Percentiles rank a stretch among this genome's conserved stretches.
Conservation (phyloP, 2,113 vertebrate species). For the Falco punctatus region DNA sequence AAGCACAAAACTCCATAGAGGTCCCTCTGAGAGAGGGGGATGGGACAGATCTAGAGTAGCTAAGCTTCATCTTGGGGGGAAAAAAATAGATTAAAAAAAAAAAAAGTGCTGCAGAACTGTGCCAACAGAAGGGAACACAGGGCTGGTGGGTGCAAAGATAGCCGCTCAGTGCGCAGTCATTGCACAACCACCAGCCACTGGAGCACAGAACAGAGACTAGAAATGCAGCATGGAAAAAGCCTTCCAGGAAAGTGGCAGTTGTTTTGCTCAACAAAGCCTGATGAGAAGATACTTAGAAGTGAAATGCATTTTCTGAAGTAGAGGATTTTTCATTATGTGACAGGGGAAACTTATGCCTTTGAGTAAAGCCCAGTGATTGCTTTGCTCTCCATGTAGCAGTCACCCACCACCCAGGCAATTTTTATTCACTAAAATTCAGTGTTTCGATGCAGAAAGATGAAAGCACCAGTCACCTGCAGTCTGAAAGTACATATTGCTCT, state of each 20-base stretch:
- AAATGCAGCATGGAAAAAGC: neutral
- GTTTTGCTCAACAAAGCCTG: neutral
- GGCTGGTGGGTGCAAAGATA: neutral
- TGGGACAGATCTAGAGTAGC: neutral
- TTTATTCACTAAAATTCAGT: neutral
- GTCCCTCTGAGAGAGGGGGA: neutral
- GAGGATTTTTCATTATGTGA: neutral
- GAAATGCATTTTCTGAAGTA: neutral
- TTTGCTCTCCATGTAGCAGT: neutral
- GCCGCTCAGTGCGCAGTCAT: neutral
- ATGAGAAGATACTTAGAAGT: neutral
- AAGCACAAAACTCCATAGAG: neutral
- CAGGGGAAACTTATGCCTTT: neutral
- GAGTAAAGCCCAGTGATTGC: neutral
- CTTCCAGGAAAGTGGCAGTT: neutral
- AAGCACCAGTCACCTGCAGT: neutral
- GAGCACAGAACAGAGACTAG: neutral
- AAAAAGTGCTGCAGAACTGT: neutral
- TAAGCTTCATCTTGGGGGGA: neutral
- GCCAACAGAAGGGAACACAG: neutral
- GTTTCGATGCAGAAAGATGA: neutral
- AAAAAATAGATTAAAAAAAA: neutral
- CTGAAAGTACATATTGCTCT: neutral
- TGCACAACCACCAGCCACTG: neutral
- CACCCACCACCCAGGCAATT: neutral